These are phyloP conservation scores for Chrysomallon squamiferum DNA, from an alignment of 1,140 invertebrate genomes.

Conservation along the genomic window DNA sequence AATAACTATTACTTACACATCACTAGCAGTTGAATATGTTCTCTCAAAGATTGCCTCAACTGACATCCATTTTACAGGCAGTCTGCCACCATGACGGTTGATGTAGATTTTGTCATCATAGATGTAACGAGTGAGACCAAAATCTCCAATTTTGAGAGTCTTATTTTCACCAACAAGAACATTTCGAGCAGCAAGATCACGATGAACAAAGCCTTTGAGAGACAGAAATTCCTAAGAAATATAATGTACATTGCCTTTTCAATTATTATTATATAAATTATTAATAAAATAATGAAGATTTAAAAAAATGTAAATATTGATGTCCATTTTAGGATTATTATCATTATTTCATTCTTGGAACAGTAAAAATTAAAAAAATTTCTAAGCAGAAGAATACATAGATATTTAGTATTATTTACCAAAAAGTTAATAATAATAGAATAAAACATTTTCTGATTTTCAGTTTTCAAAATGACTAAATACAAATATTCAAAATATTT, in stretches of 20 bases:
- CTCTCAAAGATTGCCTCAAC: slow-evolving; percentile 64
- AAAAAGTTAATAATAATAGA: no score
- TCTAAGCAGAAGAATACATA: no score
- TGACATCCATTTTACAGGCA: slow-evolving; percentile 64
- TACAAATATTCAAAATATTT: no score
- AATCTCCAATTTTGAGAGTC: slow-evolving; percentile 62
- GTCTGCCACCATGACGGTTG: slow-evolving; percentile 65
- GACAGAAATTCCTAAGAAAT: slow-evolving; percentile 62
- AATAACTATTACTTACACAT: slow-evolving; percentile 65
- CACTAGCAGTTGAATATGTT: slow-evolving; percentile 64
- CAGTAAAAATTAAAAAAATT: slow-evolving; percentile 2
- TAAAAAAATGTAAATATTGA: background rate
- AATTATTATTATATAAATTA: background rate
- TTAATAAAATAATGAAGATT: background rate
- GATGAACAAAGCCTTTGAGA: slow-evolving; percentile 65
- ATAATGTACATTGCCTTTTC: no score
- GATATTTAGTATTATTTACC: no score
- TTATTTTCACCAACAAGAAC: slow-evolving; percentile 62
- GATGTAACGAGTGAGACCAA: slow-evolving; percentile 65
- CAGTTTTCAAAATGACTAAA: no score
- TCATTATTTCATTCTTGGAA: slow-evolving; percentile 1
- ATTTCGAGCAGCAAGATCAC: slow-evolving; percentile 66
- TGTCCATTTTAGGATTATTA: background rate
- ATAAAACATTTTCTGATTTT: no score
- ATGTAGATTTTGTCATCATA: slow-evolving; percentile 64